Evolutionary conservation across 1,140 invertebrate genomes (phyloP).

Genomic region (Globodera rostochiensis): DNA sequence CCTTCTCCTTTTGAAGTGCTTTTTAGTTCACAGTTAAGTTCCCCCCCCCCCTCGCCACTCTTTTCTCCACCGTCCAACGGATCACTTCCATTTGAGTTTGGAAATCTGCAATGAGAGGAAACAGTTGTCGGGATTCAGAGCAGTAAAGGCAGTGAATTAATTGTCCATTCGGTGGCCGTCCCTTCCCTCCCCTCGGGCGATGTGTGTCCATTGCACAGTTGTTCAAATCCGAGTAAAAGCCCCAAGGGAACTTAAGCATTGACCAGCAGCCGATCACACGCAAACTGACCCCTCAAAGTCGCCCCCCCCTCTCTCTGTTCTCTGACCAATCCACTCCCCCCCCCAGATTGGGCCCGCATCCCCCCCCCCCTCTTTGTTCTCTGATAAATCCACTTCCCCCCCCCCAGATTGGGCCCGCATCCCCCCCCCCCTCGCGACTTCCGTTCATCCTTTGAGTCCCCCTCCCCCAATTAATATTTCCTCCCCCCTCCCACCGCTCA

Average conservation of each 20-base stretch:
- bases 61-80: background rate
- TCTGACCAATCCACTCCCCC: background rate
- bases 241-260: background rate
- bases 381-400: background rate
- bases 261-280: constrained; percentile 9
- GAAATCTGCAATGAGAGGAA: background rate
- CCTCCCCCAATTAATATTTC: too few species aligned
- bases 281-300: background rate
- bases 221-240: background rate
- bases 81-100: background rate
- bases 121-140: background rate
- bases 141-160: background rate
- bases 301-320: background rate
- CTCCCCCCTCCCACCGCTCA: too few species aligned
- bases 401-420: background rate
- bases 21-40: too few species aligned
- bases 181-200: background rate
- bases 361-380: too few species aligned
- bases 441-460: too few species aligned
- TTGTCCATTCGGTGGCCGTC: constrained; percentile 11
- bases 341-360: too few species aligned
- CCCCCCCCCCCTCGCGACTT: too few species aligned
- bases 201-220: background rate
- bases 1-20: background rate
- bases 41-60: too few species aligned